Evolutionary conservation across 2,797 vertebrate genomes (phyloP).

Genomic region (Aldrovandia affinis): DNA sequence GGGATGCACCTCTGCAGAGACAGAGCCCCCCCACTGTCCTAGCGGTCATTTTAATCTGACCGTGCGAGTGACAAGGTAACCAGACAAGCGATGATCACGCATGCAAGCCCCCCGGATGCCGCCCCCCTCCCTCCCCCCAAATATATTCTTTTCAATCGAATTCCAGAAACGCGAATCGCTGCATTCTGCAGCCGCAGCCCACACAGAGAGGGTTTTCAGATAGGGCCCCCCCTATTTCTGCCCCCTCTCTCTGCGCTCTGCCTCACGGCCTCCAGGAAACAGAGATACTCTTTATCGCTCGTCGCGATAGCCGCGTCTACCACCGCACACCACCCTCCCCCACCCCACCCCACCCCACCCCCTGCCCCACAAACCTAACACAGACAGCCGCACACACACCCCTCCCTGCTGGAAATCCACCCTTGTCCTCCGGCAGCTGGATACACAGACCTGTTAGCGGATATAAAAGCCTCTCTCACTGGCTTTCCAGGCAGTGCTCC

Average conservation of each 20-base stretch:
- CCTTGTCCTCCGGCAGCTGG: slow-evolving; percentile 48
- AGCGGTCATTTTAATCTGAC: slow-evolving; percentile 11
- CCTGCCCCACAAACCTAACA: neutral
- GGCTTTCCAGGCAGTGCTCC: slow-evolving; percentile 39
- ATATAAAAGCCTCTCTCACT: slow-evolving; percentile 48
- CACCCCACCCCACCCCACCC: slow-evolving; percentile 25
- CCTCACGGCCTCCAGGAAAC: slow-evolving; percentile 25
- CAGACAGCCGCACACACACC: slow-evolving; percentile 37
- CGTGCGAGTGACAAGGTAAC: neutral
- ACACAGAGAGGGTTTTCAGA: slow-evolving; percentile 23
- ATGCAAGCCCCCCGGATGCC: slow-evolving; percentile 18
- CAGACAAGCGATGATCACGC: neutral
- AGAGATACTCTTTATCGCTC: slow-evolving; percentile 42
- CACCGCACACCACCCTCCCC: slow-evolving; percentile 20
- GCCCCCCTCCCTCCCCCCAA: neutral
- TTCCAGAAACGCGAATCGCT: slow-evolving; percentile 6
- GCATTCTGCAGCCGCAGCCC: slow-evolving; percentile 14
- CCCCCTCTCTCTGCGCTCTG: slow-evolving; percentile 26
- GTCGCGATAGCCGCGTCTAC: slow-evolving; percentile 37
- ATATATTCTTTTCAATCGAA: neutral
- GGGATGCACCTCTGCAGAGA: neutral
- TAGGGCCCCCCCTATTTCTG: neutral
- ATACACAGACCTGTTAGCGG: slow-evolving; percentile 49
- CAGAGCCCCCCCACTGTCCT: neutral
- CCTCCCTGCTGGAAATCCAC: slow-evolving; percentile 30